These are phyloP conservation scores for Cervus canadensis DNA, from an alignment of 2,113 vertebrate genomes.

Conservation along the genomic window DNA sequence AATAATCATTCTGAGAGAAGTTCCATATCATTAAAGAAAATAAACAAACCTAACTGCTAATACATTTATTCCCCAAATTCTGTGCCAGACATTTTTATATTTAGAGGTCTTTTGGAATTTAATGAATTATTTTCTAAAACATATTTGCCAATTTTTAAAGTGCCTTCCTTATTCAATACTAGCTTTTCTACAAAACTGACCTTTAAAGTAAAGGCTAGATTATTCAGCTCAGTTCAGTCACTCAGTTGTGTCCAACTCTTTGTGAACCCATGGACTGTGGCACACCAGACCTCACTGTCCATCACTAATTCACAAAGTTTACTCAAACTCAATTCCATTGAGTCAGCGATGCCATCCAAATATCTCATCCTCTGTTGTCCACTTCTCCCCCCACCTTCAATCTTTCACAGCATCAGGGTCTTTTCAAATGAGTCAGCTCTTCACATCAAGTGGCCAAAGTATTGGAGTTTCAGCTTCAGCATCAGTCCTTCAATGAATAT, in stretches of 20 bases:
- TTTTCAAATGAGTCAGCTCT: not conserved
- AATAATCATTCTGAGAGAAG: not conserved
- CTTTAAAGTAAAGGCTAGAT: not conserved
- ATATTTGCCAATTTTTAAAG: not conserved
- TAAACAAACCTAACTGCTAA: not conserved
- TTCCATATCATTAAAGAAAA: not conserved
- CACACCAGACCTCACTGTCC: fast-evolving
- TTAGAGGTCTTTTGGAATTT: not conserved
- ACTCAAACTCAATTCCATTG: not conserved
- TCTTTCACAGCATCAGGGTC: not conserved
- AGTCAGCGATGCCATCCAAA: not conserved
- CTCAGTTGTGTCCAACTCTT: not conserved
- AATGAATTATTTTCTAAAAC: not conserved
- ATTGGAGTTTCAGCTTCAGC: not conserved
- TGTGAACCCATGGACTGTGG: not conserved
- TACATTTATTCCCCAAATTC: not conserved
- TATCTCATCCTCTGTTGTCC: not conserved
- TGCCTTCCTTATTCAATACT: not conserved
- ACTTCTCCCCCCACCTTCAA: not conserved
- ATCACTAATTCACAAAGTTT: not conserved
- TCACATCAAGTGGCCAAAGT: not conserved
- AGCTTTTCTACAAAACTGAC: not conserved
- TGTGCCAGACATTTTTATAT: not conserved
- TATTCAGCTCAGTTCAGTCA: not conserved
- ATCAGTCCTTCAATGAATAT: not conserved